Percentiles rank a stretch among this genome's conserved stretches.
Conservation (phyloP, 2,888 invertebrate genomes). For the Drosophila colorata region DNA sequence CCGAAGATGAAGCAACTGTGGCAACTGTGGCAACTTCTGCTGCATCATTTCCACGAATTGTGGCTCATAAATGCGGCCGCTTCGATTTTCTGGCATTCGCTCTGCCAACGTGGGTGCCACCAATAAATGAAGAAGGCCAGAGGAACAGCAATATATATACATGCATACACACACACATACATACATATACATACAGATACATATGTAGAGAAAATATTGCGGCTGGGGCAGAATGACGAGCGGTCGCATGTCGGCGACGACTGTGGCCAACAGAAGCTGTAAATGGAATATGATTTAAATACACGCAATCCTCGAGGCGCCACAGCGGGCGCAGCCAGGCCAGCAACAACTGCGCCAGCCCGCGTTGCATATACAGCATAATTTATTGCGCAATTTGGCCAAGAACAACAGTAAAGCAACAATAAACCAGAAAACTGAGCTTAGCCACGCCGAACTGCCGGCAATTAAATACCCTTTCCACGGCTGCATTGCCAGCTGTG, state of each 20-base stretch:
- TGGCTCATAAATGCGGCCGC: constrained; percentile 24
- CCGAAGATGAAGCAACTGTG: constrained; percentile 1
- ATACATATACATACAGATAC: background rate
- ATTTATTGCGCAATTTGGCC: constrained; percentile 67
- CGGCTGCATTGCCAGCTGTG: too few species aligned
- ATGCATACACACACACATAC: too few species aligned
- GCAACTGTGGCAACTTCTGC: constrained; percentile 22
- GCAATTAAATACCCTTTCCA: constrained; percentile 3
- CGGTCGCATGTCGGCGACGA: constrained; percentile 12
- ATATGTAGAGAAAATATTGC: background rate
- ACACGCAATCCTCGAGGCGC: constrained; percentile 68
- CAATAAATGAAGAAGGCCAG: background rate
- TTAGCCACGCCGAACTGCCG: background rate
- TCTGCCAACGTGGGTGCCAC: constrained; percentile 7
- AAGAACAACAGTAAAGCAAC: constrained; percentile 20
- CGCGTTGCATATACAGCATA: constrained; percentile 38
- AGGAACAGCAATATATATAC: too few species aligned
- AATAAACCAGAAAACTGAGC: constrained; percentile 9
- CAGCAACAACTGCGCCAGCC: constrained; percentile 4
- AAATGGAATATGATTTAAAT: constrained; percentile 67
- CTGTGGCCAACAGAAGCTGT: constrained; percentile 61
- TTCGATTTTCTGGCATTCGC: background rate
- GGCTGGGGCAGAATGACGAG: constrained; percentile 4
- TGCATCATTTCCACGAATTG: constrained; percentile 46
- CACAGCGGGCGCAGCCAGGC: constrained; percentile 41